Base-by-base conservation (phyloP, 2,888 invertebrate species). In the Dione juno region DNA sequence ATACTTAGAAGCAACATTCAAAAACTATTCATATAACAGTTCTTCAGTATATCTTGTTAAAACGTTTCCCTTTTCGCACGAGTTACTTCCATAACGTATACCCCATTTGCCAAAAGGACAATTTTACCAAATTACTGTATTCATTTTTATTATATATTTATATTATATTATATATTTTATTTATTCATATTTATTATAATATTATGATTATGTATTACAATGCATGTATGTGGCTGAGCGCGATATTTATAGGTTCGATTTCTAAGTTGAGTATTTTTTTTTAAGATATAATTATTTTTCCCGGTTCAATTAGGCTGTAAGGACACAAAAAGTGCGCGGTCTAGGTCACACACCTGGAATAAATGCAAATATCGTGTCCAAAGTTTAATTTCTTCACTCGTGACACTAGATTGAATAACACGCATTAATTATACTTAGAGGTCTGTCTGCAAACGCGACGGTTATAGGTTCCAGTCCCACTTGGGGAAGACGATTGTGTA, bases 1-100 rank as follows among this genome's bases (percentile, higher is more conserved):
- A 50, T 11, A 28, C 57, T 37, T 57, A 37, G n/a, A 57, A 11
- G n/a, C 37, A 37, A 57, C 16, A 61, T 61, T 21, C 41, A 43
- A 59, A 59, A 59, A 43, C 41, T 67, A 48, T 58, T 48, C 48
- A 41, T 40, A 41, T 59, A 45, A 61, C 21, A 45, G n/a, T 28
- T 45, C 43, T 21, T 6, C 5, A n/a, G 43, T 45, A 45, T 43
- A 43, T 61, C 59, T 43, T 28, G 10, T 28, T 43, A 67, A 67
- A 67, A 58, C 28, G 59, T 11, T 41, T 53, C 53, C 40, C 41
- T 41, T 52, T 65, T 50, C 50, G 67, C 67, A 67, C 59, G 67
- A 50, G 10, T 10, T 67, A 41, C 16, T 59, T 14, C 37, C n/a
- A 45, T 50, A 48, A 59, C 50, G 58, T 58, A 21, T 61, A 43